phyloP scores from a whole-genome alignment of 2,888 invertebrate species.

The Chouioia cunea region DNA sequence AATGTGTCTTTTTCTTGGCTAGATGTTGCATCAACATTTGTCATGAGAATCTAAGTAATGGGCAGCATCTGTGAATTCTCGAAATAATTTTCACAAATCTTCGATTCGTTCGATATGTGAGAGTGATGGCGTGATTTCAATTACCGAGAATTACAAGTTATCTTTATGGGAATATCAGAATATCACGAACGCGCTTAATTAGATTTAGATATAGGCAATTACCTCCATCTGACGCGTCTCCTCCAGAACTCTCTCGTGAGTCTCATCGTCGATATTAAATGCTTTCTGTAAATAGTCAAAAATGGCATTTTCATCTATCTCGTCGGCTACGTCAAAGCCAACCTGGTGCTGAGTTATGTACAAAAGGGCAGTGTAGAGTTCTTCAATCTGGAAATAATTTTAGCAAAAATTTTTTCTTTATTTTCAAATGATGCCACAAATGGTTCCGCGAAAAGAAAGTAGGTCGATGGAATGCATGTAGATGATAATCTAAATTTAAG shows the following conservation, averaged over 20 bases:
- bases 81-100: no score
- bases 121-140: neutral
- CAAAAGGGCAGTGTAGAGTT: slow-evolving; percentile 85
- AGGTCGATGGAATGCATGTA: slow-evolving; percentile 27
- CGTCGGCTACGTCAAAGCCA: slow-evolving; percentile 81
- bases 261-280: slow-evolving; percentile 82
- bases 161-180: neutral
- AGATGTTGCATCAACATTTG: no score
- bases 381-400: slow-evolving; percentile 78
- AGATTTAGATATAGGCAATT: slow-evolving; percentile 15
- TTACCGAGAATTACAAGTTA: neutral
- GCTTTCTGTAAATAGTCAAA: slow-evolving; percentile 85
- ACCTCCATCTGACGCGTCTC: slow-evolving; percentile 81
- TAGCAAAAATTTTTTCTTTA: neutral
- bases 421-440: neutral
- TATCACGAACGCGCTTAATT: neutral
- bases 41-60: no score
- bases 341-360: slow-evolving; percentile 88
- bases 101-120: neutral
- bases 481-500: slow-evolving; percentile 32
- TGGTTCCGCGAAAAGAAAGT: neutral
- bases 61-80: no score
- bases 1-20: no score
- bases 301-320: slow-evolving; percentile 78
- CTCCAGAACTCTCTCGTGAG: slow-evolving; percentile 79